These are phyloP conservation scores for Albula glossodonta DNA, from an alignment of 2,113 vertebrate genomes.

Conservation along the genomic window DNA sequence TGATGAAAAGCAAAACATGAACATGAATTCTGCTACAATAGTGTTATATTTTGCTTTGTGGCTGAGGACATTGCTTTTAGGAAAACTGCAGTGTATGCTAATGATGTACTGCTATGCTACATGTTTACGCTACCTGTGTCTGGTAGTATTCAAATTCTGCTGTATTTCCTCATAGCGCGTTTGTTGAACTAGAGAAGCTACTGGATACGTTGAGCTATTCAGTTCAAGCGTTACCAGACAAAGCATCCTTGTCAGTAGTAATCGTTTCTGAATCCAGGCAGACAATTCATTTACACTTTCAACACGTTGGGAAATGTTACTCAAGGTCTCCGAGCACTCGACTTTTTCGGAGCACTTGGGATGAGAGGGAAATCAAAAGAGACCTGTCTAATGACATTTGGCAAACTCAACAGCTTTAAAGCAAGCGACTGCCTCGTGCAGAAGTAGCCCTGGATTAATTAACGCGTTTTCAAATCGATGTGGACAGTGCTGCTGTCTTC, in stretches of 20 bases:
- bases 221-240: neutral
- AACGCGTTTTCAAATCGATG: conserved; percentile 42
- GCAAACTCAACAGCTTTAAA: conserved; percentile 51
- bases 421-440: conserved; percentile 29
- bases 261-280: neutral
- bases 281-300: neutral
- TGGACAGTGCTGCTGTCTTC: conserved; percentile 37
- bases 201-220: no score
- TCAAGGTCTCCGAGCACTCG: conserved; percentile 28
- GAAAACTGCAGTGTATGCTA: no score
- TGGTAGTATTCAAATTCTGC: no score
- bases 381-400: conserved; percentile 38
- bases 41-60: no score
- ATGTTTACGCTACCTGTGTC: no score
- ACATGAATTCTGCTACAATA: no score
- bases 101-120: no score
- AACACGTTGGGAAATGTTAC: neutral
- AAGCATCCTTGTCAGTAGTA: neutral
- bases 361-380: conserved; percentile 35
- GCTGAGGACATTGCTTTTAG: no score
- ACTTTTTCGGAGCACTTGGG: conserved; percentile 33
- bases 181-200: no score
- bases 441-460: conserved; percentile 53
- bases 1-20: no score
- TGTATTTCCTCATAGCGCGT: no score